Evolutionary conservation across 2,797 vertebrate genomes (phyloP), one percentile per base, ranked within the genome.

Genomic region (Tapirus indicus): DNA sequence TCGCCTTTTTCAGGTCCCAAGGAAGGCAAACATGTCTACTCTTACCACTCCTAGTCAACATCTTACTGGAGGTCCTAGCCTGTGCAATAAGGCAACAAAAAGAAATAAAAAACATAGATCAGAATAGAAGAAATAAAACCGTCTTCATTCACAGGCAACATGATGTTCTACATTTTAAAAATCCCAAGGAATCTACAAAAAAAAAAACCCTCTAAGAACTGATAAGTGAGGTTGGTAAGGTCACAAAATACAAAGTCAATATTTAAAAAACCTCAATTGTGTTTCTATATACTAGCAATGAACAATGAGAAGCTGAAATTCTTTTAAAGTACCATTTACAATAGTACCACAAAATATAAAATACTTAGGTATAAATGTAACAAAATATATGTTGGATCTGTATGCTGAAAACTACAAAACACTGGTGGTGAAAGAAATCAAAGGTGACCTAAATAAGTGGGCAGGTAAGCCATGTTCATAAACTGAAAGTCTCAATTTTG

Each of bases 1-100:
- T 14, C 35, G 88, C n/a, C 16, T 84, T 94, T 56, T 80, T 79
- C 25, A 68, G 27, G 49, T 91, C 27, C 41, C 71, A 72, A 38
- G 64, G 58, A 94, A 77, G 60, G 44, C 11, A 87, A 88, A 83
- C 32, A 84, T 66, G 14, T 72, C 62, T 78, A 85, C 47, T 23
- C 29, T 93, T 58, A 79, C 27, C 62, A 85, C 62, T 49, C n/a
- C 56, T 62, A 49, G 52, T 83, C 17, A 91, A 38, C 12, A 62
- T 60, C n/a, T 62, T 74, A 83, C n/a, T 23, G 25, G n/a, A 88
- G 60, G 18, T 90, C 21, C 32, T 49, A 78, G 23, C 16, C 21
- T 87, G 32, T 66, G 13, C 21, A 84, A 91, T 49, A 89, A 86
- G 10, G 13, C 16, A 94, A 95, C 62, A 71, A 94, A 93, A 96